A percentile compares a stretch with the other conserved stretches of the same genome.
Evolutionary conservation across 2,888 invertebrate species (phyloP).

Genomic region (Eupelmus urozonus): DNA sequence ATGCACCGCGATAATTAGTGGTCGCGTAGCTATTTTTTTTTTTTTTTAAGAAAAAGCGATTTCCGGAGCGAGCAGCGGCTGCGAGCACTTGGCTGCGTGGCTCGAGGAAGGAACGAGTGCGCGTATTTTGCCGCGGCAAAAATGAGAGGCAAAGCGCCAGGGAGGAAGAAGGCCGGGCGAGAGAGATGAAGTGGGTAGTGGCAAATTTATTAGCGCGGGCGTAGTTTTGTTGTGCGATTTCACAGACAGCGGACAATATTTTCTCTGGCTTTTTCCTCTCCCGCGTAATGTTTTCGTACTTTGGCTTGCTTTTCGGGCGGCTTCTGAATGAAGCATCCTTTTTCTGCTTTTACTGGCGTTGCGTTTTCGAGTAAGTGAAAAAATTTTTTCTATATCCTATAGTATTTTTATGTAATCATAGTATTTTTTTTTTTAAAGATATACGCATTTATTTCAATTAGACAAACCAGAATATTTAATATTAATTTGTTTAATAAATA

Average conservation of each 20-base stretch:
- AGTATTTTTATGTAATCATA: no score
- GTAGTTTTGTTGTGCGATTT: conserved; percentile 38
- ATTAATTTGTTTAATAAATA: no score
- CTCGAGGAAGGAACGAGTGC: conserved; percentile 17
- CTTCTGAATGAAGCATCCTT: no score
- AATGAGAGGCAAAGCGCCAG: conserved; percentile 31
- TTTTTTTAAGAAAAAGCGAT: no score
- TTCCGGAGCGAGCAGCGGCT: no score
- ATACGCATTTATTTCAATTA: no score
- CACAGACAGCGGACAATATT: conserved; percentile 18
- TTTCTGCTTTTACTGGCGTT: not conserved
- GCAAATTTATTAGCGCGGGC: conserved; percentile 50
- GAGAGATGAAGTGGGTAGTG: conserved; percentile 31
- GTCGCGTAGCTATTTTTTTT: not conserved
- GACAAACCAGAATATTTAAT: no score
- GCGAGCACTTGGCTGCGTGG: conserved; percentile 10
- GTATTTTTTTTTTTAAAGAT: no score
- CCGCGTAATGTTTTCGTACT: conserved; percentile 55
- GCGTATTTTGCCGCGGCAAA: conserved; percentile 21
- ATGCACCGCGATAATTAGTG: conserved; percentile 42
- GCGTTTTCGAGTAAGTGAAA: no score
- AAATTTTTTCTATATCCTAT: no score
- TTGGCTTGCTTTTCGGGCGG: not conserved
- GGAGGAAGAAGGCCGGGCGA: not conserved
- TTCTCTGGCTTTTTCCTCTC: conserved; percentile 29